phyloP scores from a whole-genome alignment of 2,113 vertebrate species.

The Gallinago undulata region DNA sequence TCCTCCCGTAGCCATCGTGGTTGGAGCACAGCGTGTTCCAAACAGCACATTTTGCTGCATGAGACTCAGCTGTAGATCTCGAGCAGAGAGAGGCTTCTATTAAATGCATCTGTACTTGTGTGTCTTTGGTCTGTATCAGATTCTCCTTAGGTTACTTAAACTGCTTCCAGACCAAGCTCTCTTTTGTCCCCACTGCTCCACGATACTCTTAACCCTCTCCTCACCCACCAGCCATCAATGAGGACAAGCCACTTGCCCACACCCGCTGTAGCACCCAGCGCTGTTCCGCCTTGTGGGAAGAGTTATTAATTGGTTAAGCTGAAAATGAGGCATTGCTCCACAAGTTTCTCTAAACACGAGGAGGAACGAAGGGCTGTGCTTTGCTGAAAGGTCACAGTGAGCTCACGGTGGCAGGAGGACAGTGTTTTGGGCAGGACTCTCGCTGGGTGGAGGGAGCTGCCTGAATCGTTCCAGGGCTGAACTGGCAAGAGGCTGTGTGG shows the following conservation, averaged over 20 bases:
- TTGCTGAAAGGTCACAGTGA: slow-evolving; percentile 46
- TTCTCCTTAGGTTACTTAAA: slow-evolving; percentile 65
- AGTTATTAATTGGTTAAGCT: slow-evolving; percentile 21
- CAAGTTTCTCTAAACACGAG: background rate
- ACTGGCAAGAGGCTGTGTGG: background rate
- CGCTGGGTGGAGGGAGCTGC: slow-evolving; percentile 52
- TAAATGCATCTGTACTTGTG: slow-evolving; percentile 61
- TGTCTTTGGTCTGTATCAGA: slow-evolving; percentile 56
- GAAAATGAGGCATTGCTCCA: slow-evolving; percentile 14
- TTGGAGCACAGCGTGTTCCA: slow-evolving; percentile 68
- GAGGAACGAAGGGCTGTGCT: background rate
- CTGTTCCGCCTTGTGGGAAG: background rate
- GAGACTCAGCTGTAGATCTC: slow-evolving; percentile 54
- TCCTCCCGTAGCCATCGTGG: slow-evolving; percentile 47
- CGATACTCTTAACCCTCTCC: slow-evolving; percentile 33
- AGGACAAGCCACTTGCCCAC: background rate
- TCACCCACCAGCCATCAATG: background rate
- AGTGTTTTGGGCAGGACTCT: slow-evolving; percentile 38
- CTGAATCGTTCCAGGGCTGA: slow-evolving; percentile 31
- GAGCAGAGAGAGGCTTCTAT: slow-evolving; percentile 50
- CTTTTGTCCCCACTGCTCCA: background rate
- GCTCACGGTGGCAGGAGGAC: slow-evolving; percentile 17
- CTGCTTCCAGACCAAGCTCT: slow-evolving; percentile 49
- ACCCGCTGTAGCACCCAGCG: accelerated
- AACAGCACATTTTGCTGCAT: slow-evolving; percentile 59